phyloP scores from a whole-genome alignment of 2,797 vertebrate species.

The Myiotriccus ornatus region DNA sequence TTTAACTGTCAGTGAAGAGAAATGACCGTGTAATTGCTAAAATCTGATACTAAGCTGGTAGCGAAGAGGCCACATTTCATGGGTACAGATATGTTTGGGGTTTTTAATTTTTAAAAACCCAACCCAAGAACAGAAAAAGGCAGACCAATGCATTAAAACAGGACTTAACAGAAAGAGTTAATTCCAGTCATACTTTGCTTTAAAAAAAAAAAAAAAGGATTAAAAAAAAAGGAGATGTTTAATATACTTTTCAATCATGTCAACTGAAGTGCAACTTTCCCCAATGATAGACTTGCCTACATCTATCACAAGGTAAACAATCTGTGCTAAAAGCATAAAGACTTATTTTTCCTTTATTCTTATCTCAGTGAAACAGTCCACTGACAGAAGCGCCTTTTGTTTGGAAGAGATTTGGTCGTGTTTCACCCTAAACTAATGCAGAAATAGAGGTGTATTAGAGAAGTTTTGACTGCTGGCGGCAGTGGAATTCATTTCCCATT shows the following conservation, averaged over 20 bases:
- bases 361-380: conserved; percentile 74
- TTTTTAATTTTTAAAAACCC: not conserved
- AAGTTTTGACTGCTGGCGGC: conserved; percentile 31
- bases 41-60: conserved; percentile 3
- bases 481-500: conserved; percentile 54
- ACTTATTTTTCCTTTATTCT: conserved; percentile 73
- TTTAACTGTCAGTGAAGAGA: conserved; percentile 29
- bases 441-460: not conserved
- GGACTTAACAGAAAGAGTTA: not conserved
- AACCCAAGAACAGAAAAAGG: not conserved
- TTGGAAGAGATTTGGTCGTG: conserved; percentile 41
- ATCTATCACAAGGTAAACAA: conserved; percentile 63
- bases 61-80: not conserved
- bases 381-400: conserved; percentile 61
- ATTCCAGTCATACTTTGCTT: not conserved
- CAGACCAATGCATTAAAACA: not conserved
- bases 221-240: not conserved
- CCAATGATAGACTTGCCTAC: conserved; percentile 48
- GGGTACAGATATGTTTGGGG: not conserved
- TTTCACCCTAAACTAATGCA: conserved; percentile 41
- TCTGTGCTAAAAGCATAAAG: conserved; percentile 54
- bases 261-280: conserved; percentile 47
- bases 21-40: not conserved
- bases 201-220: not conserved
- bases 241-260: conserved; percentile 59